Evolutionary conservation across 2,797 vertebrate genomes (phyloP).

Genomic region (Graptemys geographica): DNA sequence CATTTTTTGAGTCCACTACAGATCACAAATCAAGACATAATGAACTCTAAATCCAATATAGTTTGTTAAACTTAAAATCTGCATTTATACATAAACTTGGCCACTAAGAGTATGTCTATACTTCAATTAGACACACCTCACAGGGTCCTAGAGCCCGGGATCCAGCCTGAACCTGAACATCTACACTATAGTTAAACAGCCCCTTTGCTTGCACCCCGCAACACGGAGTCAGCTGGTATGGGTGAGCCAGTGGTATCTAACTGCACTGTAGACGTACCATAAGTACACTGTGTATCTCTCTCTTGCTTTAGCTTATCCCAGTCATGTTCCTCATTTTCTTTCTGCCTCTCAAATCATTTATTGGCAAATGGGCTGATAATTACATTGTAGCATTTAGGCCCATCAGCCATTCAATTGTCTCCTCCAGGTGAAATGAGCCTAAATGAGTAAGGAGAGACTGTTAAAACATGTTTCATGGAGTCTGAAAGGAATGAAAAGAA

Average conservation of each 20-base stretch:
- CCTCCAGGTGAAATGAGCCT: slow-evolving; percentile 16
- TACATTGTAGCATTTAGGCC: accelerated
- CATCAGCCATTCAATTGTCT: neutral
- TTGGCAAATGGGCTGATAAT: neutral
- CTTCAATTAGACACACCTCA: neutral
- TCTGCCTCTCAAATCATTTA: neutral
- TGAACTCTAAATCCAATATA: neutral
- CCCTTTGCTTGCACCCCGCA: neutral
- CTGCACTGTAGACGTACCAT: neutral
- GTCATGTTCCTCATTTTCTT: neutral
- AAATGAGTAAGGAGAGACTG: neutral
- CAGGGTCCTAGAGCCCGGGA: neutral
- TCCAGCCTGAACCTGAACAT: neutral
- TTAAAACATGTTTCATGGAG: slow-evolving; percentile 34
- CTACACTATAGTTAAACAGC: neutral
- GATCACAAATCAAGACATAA: neutral
- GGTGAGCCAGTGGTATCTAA: neutral
- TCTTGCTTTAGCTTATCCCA: neutral
- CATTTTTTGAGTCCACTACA: neutral
- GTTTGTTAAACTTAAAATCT: slow-evolving; percentile 19
- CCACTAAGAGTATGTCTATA: neutral
- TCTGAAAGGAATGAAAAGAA: slow-evolving; percentile 53
- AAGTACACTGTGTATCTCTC: neutral
- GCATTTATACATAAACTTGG: slow-evolving; percentile 5
- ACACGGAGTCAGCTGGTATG: neutral